Evolutionary conservation across 1,140 invertebrate species (phyloP).

Genomic region (Drosophila ogumai): DNA sequence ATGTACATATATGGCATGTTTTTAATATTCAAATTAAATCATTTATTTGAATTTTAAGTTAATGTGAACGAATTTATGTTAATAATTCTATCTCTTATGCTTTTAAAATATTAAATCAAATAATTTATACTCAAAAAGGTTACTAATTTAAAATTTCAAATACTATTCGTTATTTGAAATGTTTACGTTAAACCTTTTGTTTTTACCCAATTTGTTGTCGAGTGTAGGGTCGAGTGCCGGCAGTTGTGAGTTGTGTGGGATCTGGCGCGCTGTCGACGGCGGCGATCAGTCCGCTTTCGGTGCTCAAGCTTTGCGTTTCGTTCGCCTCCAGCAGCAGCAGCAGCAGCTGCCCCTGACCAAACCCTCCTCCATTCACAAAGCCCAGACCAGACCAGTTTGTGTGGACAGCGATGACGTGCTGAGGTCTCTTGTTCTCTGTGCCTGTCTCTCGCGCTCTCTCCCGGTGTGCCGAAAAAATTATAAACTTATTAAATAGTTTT

Average conservation of each 20-base stretch:
- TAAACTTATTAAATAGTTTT: slow-evolving; percentile 51
- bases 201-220: too few relatives aligned
- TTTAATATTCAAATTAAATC: too few relatives aligned
- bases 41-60: too few relatives aligned
- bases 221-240: slow-evolving; percentile 34
- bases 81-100: too few relatives aligned
- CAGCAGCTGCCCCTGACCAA: slow-evolving; percentile 36
- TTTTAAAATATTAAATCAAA: too few relatives aligned
- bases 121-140: too few relatives aligned
- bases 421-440: slow-evolving; percentile 43
- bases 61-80: too few relatives aligned
- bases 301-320: slow-evolving; percentile 68
- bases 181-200: too few relatives aligned
- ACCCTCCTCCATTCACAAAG: slow-evolving; percentile 32
- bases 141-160: too few relatives aligned
- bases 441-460: slow-evolving; percentile 29
- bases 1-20: too few relatives aligned
- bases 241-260: slow-evolving; percentile 36
- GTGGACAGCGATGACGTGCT: slow-evolving; percentile 63
- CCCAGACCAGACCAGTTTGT: slow-evolving; percentile 69
- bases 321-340: slow-evolving; percentile 58
- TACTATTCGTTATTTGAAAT: too few relatives aligned
- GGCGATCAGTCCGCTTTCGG: slow-evolving; percentile 72
- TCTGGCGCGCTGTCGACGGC: slow-evolving; percentile 19
- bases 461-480: slow-evolving; percentile 66